These are phyloP conservation scores for Pyrocoelia pectoralis DNA, from an alignment of 2,888 invertebrate species.

Conservation along the genomic window DNA sequence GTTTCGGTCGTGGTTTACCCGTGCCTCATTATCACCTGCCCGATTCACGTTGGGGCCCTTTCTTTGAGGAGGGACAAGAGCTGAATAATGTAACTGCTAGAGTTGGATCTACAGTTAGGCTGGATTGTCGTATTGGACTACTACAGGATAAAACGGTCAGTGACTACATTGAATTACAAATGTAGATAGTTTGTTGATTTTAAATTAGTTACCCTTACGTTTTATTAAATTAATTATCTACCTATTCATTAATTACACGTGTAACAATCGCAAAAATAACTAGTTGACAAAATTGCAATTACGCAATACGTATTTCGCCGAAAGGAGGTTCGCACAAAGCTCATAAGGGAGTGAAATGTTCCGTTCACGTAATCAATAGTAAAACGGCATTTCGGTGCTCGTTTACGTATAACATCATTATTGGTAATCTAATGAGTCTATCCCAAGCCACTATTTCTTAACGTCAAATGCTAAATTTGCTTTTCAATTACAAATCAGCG, in stretches of 20 bases:
- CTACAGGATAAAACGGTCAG: slow-evolving; percentile 68
- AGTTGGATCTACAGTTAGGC: slow-evolving; percentile 65
- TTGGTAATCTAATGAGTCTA: not conserved
- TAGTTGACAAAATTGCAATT: too few relatives aligned
- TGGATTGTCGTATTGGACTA: slow-evolving; percentile 68
- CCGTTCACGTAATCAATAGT: not conserved
- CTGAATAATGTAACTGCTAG: slow-evolving; percentile 66
- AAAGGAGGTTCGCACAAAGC: not conserved
- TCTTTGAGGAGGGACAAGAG: slow-evolving; percentile 67
- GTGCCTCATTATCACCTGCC: slow-evolving; percentile 60
- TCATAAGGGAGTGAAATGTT: not conserved
- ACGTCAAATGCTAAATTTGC: not conserved
- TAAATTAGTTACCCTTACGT: slow-evolving; percentile 22
- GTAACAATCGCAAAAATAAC: too few relatives aligned
- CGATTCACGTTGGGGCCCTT: slow-evolving; percentile 68
- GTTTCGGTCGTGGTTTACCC: slow-evolving; percentile 49
- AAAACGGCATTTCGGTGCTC: not conserved
- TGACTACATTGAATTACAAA: slow-evolving; percentile 40
- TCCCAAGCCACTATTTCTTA: not conserved
- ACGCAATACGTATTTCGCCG: too few relatives aligned
- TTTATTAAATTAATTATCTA: not conserved
- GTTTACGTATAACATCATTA: not conserved
- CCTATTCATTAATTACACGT: not conserved
- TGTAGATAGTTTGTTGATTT: slow-evolving; percentile 10
- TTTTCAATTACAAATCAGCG: not conserved